Evolutionary conservation across 2,888 invertebrate genomes (phyloP).

Genomic region (Trissonchulus latispiculum): DNA sequence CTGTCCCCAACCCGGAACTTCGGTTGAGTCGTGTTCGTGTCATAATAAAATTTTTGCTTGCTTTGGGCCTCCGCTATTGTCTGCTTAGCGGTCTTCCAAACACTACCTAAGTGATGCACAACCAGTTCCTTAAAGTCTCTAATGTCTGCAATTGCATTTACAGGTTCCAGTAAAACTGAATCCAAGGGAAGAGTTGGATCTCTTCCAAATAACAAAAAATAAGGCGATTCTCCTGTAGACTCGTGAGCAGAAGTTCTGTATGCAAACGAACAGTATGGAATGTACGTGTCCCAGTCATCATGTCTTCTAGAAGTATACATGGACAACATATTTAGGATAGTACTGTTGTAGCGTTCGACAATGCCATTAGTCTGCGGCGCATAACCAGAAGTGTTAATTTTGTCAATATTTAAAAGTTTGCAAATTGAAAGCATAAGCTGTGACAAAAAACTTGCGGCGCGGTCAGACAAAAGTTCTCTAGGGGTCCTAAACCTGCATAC

Average conservation of each 20-base stretch:
- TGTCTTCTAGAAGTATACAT: constrained; percentile 29
- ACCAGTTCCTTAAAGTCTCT: no score
- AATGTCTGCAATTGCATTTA: no score
- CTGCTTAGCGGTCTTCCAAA: background rate
- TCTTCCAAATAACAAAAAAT: constrained; percentile 1
- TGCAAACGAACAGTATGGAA: background rate
- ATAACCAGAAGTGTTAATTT: constrained; percentile 24
- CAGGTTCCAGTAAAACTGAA: no score
- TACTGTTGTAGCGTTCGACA: no score
- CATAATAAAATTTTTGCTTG: no score
- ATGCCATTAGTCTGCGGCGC: constrained; percentile 28
- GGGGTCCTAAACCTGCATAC: constrained; percentile 26
- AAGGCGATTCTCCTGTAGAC: background rate
- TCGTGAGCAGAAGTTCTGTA: constrained; percentile 1
- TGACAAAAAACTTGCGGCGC: no score
- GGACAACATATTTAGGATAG: no score
- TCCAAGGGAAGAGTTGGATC: background rate
- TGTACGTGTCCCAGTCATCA: constrained; percentile 2
- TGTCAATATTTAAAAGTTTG: no score
- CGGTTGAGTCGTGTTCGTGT: no score
- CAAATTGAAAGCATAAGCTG: no score
- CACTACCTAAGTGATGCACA: background rate
- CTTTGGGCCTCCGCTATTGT: background rate
- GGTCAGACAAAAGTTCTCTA: constrained; percentile 28
- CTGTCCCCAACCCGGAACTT: no score